Percentiles rank a stretch among this genome's conserved stretches.
These are phyloP conservation scores for Camponotus vicinus DNA, from an alignment of 1,140 invertebrate genomes.

Conservation along the genomic window DNA sequence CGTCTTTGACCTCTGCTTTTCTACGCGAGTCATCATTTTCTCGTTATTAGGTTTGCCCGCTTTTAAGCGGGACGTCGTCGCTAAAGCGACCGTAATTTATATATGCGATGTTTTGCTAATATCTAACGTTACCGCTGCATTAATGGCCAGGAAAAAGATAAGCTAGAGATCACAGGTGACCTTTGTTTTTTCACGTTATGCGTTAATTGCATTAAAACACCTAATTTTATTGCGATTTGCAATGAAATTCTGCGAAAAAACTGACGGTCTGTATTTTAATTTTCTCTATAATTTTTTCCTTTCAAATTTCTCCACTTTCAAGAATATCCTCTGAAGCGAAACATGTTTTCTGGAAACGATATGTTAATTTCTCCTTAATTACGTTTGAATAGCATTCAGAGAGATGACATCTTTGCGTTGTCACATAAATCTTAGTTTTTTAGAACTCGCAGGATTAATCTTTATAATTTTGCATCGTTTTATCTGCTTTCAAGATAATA, in stretches of 20 bases:
- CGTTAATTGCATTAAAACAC: neutral
- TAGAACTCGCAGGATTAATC: neutral
- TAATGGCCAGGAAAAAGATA: neutral
- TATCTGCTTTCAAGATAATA: conserved; percentile 13
- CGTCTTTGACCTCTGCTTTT: conserved; percentile 61
- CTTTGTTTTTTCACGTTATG: neutral
- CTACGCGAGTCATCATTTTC: conserved; percentile 60
- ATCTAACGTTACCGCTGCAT: neutral
- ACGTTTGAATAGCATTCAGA: conserved; percentile 1
- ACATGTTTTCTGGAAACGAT: neutral
- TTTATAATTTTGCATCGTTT: conserved; percentile 27
- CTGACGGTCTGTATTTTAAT: neutral
- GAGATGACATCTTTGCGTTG: neutral
- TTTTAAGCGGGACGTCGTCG: conserved; percentile 29
- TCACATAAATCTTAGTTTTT: conserved; percentile 35
- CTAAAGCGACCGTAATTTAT: neutral
- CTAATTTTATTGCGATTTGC: neutral
- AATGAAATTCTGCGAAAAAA: neutral
- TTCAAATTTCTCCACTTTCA: neutral
- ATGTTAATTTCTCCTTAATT: conserved; percentile 22
- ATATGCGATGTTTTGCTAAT: neutral
- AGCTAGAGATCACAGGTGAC: no score
- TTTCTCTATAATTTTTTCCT: neutral
- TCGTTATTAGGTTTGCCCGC: conserved; percentile 33
- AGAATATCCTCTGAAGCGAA: neutral